Evolutionary conservation across 2,797 vertebrate genomes (phyloP), one percentile per base, ranked within the genome.

Genomic region (Rhinogobio ventralis): DNA sequence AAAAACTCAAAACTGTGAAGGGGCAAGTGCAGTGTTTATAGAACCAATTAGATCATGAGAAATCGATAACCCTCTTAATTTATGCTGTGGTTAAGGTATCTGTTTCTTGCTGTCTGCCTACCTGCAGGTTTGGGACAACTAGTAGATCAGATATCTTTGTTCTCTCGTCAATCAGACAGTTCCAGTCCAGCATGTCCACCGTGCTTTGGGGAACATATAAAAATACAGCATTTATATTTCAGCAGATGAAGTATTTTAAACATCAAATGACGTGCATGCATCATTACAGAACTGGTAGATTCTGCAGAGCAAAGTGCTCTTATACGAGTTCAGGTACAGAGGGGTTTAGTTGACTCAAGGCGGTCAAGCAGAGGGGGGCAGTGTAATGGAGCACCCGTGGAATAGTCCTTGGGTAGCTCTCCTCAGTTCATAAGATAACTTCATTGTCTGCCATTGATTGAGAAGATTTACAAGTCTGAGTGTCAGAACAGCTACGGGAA

Each of bases 151-250:
- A 94, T 85, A 94, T 91, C 87, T 94, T 93, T 17, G 90, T 94
- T 87, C 93, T 93, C 90, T 94, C 94, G 74, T 97, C 93, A 0
- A 98, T 93, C 66, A 99, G 93, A 86, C 94, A 93, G 91, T 93
- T 96, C 97, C 97, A 99, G 91, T 97, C 96, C 76, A 98, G 90
- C 86, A 98, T 87, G 91, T 98, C 97, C 86, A 98, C 93, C 5
- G 94, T 95, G 66, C 98, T 99, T 91, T n/a, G 33, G 9, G 23
- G 77, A 30, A 79, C 77, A 55, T 89, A 28, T 39, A 81, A 67
- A 39, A 79, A 46, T 11, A 33, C 23, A 55, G 23, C 67, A 79
- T 23, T 84, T 14, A 10, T 42, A 6, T 83, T 69, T 49, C 5
- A 67, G 30, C 23, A 79, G 45, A 51, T 39, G 0, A 20, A 49